Evolutionary conservation across 2,888 invertebrate genomes (phyloP).

Genomic region (Anaspis maculata): DNA sequence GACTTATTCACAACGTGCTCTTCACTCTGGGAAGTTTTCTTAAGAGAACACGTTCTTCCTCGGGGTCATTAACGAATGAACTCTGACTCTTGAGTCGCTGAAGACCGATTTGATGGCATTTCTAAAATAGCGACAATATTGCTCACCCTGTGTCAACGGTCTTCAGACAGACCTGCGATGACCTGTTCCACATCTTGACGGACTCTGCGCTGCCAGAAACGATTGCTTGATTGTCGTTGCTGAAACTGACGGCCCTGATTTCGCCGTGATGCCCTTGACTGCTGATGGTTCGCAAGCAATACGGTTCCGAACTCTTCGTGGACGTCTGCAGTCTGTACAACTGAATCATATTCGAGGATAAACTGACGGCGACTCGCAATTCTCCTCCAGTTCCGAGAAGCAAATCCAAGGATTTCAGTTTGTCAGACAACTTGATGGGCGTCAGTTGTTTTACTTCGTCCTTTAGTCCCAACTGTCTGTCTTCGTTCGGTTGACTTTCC

Average conservation of each 20-base stretch:
- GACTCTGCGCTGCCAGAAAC: conserved; percentile 81
- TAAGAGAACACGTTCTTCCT: too few species aligned
- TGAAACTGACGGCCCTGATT: conserved; percentile 78
- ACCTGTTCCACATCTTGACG: conserved; percentile 92
- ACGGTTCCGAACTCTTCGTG: conserved; percentile 46
- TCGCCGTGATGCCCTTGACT: conserved; percentile 84
- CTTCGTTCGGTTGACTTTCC: conserved; percentile 5
- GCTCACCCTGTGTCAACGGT: conserved; percentile 46
- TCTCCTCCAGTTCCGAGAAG: conserved; percentile 64
- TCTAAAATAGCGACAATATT: not conserved
- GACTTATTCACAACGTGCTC: too few species aligned
- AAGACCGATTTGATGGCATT: too few species aligned
- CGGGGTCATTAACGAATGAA: too few species aligned
- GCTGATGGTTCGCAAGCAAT: conserved; percentile 55
- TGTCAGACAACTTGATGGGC: conserved; percentile 56
- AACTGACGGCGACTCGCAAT: conserved; percentile 55
- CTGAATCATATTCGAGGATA: conserved; percentile 70
- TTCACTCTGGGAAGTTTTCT: too few species aligned
- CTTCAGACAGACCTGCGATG: conserved; percentile 51
- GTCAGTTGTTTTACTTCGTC: conserved; percentile 68
- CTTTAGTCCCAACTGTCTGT: conserved; percentile 47
- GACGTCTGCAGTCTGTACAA: conserved; percentile 54
- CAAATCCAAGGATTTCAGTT: conserved; percentile 62
- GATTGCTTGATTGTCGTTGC: conserved; percentile 82
- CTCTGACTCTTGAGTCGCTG: too few species aligned